Percentiles rank a stretch among this genome's conserved stretches.
These are phyloP conservation scores for Amniataba percoides DNA, from an alignment of 2,797 vertebrate genomes.

Conservation along the genomic window DNA sequence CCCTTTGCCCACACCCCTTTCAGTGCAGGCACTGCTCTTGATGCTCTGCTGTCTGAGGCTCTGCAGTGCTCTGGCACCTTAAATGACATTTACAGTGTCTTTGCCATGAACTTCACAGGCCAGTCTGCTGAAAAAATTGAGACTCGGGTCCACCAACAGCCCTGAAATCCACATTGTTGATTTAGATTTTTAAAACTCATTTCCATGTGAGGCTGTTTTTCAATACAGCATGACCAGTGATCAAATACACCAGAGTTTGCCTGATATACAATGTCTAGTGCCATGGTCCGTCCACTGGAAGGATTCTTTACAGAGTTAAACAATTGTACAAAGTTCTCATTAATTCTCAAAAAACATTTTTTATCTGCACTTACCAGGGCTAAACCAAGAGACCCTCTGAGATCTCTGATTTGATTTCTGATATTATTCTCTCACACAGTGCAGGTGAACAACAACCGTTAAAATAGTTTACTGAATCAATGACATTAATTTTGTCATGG, in stretches of 20 bases:
- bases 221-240: background rate
- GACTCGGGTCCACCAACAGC: background rate
- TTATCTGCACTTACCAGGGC: background rate
- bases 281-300: background rate
- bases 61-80: constrained; percentile 45
- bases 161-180: background rate
- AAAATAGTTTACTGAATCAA: constrained; percentile 2
- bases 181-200: background rate
- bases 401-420: background rate
- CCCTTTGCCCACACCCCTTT: constrained; percentile 40
- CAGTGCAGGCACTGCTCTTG: constrained; percentile 41
- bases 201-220: background rate
- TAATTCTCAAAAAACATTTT: background rate
- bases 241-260: background rate
- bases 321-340: background rate
- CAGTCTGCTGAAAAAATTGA: background rate
- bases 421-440: background rate
- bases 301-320: background rate
- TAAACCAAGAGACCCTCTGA: background rate
- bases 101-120: constrained; percentile 6
- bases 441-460: background rate
- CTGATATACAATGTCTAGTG: background rate
- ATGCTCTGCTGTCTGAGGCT: constrained; percentile 32
- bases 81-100: constrained; percentile 9
- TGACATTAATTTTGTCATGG: background rate